A percentile compares a stretch with the other conserved stretches of the same genome.
These are phyloP conservation scores for Drosophila varians DNA, from an alignment of 1,140 invertebrate species.

Conservation along the genomic window DNA sequence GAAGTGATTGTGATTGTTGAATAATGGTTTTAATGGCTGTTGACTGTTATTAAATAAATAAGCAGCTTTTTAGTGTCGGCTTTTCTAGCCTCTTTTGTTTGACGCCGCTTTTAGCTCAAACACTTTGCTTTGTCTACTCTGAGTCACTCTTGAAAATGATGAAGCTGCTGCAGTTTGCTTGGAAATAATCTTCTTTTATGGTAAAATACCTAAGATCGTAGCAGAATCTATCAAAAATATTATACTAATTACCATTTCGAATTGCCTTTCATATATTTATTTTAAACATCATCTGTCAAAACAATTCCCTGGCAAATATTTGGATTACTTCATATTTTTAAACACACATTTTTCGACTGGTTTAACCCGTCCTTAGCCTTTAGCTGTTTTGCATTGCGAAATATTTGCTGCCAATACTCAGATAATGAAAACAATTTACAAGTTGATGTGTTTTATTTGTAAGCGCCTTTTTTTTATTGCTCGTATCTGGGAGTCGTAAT, in stretches of 20 bases:
- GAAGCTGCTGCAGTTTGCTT: no score
- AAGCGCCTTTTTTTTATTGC: slow-evolving; percentile 52
- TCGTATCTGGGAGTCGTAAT: slow-evolving; percentile 66
- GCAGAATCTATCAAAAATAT: no score
- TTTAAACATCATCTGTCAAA: slow-evolving; percentile 1
- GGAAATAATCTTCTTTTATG: not conserved
- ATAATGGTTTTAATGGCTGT: slow-evolving; percentile 71
- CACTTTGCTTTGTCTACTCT: slow-evolving; percentile 5
- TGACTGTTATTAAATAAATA: slow-evolving; percentile 76
- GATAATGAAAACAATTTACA: slow-evolving; percentile 41
- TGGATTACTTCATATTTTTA: slow-evolving; percentile 13
- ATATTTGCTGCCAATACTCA: slow-evolving; percentile 10
- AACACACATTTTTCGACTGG: slow-evolving; percentile 18
- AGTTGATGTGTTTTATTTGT: slow-evolving; percentile 46
- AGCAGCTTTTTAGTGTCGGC: slow-evolving; percentile 58
- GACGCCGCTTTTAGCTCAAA: slow-evolving; percentile 27
- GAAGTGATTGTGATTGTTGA: slow-evolving; percentile 33
- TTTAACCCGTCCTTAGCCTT: slow-evolving; percentile 34
- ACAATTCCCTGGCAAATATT: slow-evolving; percentile 26
- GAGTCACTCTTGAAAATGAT: slow-evolving; percentile 13
- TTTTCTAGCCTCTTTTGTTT: slow-evolving; percentile 29
- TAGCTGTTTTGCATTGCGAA: slow-evolving; percentile 1
- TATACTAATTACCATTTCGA: not conserved
- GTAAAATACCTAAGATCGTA: not conserved
- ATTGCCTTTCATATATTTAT: not conserved